Evolutionary conservation across 2,888 invertebrate genomes (phyloP).

Genomic region (Nephrotoma guestfalica): DNA sequence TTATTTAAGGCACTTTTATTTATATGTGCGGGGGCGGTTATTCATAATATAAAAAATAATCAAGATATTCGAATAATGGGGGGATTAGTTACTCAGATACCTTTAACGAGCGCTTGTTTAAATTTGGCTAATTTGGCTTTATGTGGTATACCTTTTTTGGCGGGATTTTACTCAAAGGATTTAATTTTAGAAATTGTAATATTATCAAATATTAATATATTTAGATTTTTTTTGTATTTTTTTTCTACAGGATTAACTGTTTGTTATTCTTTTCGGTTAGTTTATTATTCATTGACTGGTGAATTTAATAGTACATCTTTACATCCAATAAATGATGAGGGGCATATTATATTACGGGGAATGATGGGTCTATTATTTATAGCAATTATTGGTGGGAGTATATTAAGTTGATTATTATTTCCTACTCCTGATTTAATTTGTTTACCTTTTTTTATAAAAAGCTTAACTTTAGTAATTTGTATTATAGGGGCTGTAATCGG

Average conservation of each 20-base stretch:
- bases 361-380: constrained; percentile 33
- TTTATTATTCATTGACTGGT: constrained; percentile 38
- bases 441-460: no score
- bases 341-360: constrained; percentile 21
- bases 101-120: constrained; percentile 39
- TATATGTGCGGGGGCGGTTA: constrained; percentile 54
- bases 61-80: constrained; percentile 56
- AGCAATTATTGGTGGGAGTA: constrained; percentile 37
- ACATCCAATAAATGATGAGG: constrained; percentile 37
- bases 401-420: no score
- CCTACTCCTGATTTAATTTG: no score
- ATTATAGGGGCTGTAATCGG: no score
- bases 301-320: constrained; percentile 34
- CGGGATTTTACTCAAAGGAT: constrained; percentile 51
- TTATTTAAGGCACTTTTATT: constrained; percentile 63
- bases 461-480: no score
- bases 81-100: constrained; percentile 33
- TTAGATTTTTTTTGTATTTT: constrained; percentile 40
- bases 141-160: constrained; percentile 48
- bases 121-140: constrained; percentile 44
- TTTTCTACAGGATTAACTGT: constrained; percentile 43
- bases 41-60: constrained; percentile 44
- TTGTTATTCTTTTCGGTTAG: constrained; percentile 40
- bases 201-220: constrained; percentile 38
- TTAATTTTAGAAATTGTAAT: constrained; percentile 42